phyloP scores from a whole-genome alignment of 1,140 invertebrate genomes.

The Ceratina calcarata region DNA sequence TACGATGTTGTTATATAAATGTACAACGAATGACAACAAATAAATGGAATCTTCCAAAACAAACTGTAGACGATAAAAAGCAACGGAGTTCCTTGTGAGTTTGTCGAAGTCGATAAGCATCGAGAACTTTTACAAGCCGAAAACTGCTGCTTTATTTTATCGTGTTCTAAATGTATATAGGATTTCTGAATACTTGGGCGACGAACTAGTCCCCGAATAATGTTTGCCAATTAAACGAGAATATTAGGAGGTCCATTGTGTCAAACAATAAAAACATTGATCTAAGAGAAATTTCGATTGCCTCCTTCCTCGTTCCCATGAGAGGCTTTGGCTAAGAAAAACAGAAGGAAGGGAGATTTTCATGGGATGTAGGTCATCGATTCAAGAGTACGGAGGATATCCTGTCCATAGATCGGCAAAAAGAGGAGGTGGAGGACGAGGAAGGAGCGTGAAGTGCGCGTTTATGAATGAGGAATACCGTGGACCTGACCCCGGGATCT shows the following conservation, averaged over 20 bases:
- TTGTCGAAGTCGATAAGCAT: not conserved
- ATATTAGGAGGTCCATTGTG: not conserved
- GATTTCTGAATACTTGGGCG: not conserved
- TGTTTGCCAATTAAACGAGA: not conserved
- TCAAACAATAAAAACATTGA: not conserved
- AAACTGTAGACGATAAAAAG: not conserved
- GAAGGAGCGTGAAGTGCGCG: constrained; percentile 19
- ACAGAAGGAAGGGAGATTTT: constrained; percentile 36
- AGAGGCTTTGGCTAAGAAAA: constrained; percentile 27
- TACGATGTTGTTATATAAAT: no score
- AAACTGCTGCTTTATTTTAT: not conserved
- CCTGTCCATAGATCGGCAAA: constrained; percentile 70
- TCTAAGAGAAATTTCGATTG: not conserved
- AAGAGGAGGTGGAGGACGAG: not conserved
- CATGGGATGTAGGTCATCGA: constrained; percentile 70
- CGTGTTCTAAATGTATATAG: not conserved
- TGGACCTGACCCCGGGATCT: constrained; percentile 57
- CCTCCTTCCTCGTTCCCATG: constrained; percentile 50
- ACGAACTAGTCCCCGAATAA: not conserved
- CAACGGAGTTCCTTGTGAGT: not conserved
- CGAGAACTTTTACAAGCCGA: not conserved
- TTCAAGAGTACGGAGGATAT: constrained; percentile 71
- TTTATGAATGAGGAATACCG: constrained; percentile 66
- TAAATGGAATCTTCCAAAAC: not conserved
- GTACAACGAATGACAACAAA: not conserved